Evolutionary conservation across 1,140 invertebrate genomes (phyloP), one percentile per base, ranked within the genome.

Genomic region (Portunus trituberculatus): DNA sequence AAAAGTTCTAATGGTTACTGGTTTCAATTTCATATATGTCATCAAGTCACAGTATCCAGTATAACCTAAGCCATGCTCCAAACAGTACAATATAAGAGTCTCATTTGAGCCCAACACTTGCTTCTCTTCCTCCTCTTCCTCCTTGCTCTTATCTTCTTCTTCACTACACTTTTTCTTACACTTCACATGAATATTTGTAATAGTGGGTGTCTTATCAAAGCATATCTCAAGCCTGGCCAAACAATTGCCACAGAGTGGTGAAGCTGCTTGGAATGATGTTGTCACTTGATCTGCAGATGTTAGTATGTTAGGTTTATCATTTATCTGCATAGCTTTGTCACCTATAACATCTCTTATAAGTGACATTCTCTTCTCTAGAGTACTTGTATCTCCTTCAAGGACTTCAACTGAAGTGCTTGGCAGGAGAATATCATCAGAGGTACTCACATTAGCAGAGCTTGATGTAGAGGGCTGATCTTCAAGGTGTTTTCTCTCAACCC

Each of bases 41-140:
- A 25, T 20, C 16, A 52, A 0, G 2, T 52, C 52, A 48, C n/a
- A 25, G 31, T 91, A 91, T 4, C 90, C 10, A 52, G 39, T 28
- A 91, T 91, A 91, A 46, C 90, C 90, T 28, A 14, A 28, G 46
- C 90, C 90, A 46, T 52, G 14, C 7, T 91, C 46, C n/a, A 91
- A n/a, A 86, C 12, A 16, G 28, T 86, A 28, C 12, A 29, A n/a
- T 16, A 86, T n/a, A 16, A 86, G 10, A n/a, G 12, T 10, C 83
- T 29, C 32, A 32, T 86, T 86, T 52, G 8, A 16, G 10, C 83
- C 32, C 10, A 86, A 32, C n/a, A 86, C 12, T 16, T 16, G 10
- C 8, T 86, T 86, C 83, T 86, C 83, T n/a, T 32, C 32, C 83
- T 29, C 32, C 83, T 32, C 28, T n/a, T 86, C 32, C 83, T 29